Conservation (phyloP, 2,113 vertebrate species). For the Micronycteris hirsuta region DNA sequence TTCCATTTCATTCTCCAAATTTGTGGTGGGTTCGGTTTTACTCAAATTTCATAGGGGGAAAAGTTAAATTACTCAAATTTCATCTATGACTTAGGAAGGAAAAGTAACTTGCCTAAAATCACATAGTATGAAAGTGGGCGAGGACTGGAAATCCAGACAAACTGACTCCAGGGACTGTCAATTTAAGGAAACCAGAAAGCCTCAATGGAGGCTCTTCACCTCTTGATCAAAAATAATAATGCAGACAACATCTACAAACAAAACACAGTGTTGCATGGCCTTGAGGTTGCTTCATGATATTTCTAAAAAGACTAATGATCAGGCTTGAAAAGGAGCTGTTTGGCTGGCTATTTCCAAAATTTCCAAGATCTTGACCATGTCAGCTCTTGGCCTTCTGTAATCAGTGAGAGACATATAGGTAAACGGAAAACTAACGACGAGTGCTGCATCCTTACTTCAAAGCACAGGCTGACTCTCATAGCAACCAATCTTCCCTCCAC, state of each 20-base stretch:
- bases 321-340: constrained; percentile 11
- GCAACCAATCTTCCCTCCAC: not conserved
- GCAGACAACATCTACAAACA: constrained; percentile 9
- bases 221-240: constrained; percentile 39
- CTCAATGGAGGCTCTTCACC: not conserved
- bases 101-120: constrained; percentile 4
- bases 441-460: not conserved
- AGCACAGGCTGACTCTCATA: not conserved
- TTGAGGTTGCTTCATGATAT: not conserved
- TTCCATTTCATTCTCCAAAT: not conserved
- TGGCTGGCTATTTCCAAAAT: not conserved
- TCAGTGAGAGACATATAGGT: not conserved
- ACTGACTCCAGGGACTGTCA: constrained; percentile 4
- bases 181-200: constrained; percentile 5
- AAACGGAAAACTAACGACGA: not conserved
- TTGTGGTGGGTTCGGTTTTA: not conserved
- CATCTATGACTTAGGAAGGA: not conserved
- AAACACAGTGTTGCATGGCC: not conserved
- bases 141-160: constrained; percentile 28
- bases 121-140: not conserved
- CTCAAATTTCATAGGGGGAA: not conserved
- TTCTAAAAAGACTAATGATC: constrained; percentile 21
- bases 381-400: not conserved
- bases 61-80: not conserved
- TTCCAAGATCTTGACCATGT: constrained; percentile 22